Conservation (phyloP, 1,140 invertebrate species). For the Teleogryllus occipitalis region DNA sequence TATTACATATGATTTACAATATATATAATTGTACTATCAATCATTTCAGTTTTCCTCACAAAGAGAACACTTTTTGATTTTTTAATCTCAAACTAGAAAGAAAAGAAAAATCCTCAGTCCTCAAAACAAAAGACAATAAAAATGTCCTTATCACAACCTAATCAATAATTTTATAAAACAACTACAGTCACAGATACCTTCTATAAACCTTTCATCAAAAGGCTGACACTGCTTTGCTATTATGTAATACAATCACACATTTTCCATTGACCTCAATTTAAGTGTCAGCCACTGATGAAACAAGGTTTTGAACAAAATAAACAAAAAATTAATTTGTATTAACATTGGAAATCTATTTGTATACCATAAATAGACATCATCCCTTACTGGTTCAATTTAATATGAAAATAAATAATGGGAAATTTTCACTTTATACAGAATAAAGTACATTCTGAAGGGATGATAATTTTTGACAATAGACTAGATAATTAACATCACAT, state of each 20-base stretch:
- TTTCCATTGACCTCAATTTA: too few species aligned
- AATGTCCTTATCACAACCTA: not conserved
- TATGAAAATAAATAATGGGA: not conserved
- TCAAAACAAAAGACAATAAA: not conserved
- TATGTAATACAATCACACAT: too few species aligned
- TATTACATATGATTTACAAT: too few species aligned
- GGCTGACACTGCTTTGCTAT: not conserved
- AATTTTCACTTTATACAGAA: not conserved
- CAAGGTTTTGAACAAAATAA: not conserved
- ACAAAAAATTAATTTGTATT: not conserved
- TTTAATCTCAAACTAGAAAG: not conserved
- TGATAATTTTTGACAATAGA: not conserved
- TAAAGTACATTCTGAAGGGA: not conserved
- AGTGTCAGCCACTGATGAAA: not conserved
- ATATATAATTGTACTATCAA: not conserved
- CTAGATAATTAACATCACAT: conserved; percentile 5
- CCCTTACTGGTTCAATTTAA: not conserved
- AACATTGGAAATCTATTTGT: not conserved
- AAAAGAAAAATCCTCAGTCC: not conserved
- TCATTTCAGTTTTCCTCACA: not conserved
- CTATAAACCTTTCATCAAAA: not conserved
- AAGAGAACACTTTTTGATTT: not conserved
- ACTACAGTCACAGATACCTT: not conserved
- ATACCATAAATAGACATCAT: conserved; percentile 5
- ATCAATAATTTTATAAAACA: not conserved